Evolutionary conservation across 2,113 vertebrate species (phyloP), one percentile per base, ranked within the genome.

Genomic region (Asarcornis scutulata): DNA sequence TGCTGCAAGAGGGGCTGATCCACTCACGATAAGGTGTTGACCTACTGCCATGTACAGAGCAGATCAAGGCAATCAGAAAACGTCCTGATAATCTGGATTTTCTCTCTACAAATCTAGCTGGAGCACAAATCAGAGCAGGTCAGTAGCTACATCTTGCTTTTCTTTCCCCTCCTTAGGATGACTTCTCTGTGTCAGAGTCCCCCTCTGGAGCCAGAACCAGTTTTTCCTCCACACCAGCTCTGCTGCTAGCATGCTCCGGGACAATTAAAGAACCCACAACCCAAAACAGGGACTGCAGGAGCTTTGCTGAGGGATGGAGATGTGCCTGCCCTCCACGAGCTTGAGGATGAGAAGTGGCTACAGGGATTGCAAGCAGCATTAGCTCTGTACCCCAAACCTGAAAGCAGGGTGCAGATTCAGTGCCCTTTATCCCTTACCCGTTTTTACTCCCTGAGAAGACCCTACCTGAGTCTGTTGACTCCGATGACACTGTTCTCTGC

Each of bases 401-500:
- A 59, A 11, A 77, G 46, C 32, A 71, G 46, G 0, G 5, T 2
- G 3, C 23, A 21, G 40, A 7, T 1, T 7, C 4, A 1, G 1
- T 9, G 12, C 13, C 29, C 16, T 11, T 40, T n/a, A 23, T 7
- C 10, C 16, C 17, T 17, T 13, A 5, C 17, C 5, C 3, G 2
- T 12, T 26, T 5, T 38, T 13, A 15, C 62, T 7, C 31, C 16
- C 1, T 5, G 26, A 34, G 76, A 13, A 26, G 32, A 16, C 27
- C 40, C 0, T 81, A 98, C 98, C 98, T 95, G 98, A 98, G 82
- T 98, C 98, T 0, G 98, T 98, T 2, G 98, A 98, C 59, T 98
- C 98, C 0, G 97, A 97, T 1, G 98, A 98, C 2, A 77, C 89
- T 2, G 94, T 97, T 91, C 98, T 97, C 14, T 98, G 98, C 1